Base-by-base conservation (phyloP, 2,797 vertebrate genomes). In the Sylvia borin region DNA sequence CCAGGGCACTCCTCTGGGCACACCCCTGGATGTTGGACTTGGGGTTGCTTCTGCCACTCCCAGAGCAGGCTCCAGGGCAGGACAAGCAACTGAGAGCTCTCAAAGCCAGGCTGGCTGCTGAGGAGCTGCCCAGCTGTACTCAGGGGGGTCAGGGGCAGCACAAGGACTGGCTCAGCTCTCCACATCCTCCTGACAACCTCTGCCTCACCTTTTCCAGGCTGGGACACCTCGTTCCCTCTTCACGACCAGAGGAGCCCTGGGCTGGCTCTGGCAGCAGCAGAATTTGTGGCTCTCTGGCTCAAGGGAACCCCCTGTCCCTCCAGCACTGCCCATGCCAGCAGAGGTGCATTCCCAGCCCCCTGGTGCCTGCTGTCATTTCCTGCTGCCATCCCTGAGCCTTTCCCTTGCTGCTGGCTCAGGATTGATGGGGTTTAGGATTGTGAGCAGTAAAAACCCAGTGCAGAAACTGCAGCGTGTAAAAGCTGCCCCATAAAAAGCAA, bases 401-500 rank as follows among this genome's bases (percentile, higher is more conserved):
- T 68, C 91, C 88, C 88, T 60, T 4, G 47, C 17, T n/a, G 36
- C 55, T 88, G 6, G 0, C 81, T 95, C 10, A 6, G 62, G 82
- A 90, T 86, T 93, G 94, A 95, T 94, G 85, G 19, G 26, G 58
- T 2, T 93, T 78, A 82, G 94, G 51, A 92, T 58, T 67, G 83
- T 17, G 27, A 61, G 92, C 81, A 92, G 88, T 94, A 93, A 96
- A 97, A 95, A 45, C 0, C 0, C 20, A 5, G 47, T 24, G 54
- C 0, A 0, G 91, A 72, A 96, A 95, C 68, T 71, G 85, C 92
- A 42, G 78, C n/a, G 18, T 12, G 25, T 79, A 94, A 96, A 95
- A 92, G 53, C 79, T 31, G 64, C 83, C 85, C 94, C 85, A 76
- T 93, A 95, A 96, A 91, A 48, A 95, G 81, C 45, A 76, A 93